A percentile compares a stretch with the other conserved stretches of the same genome.
These are phyloP conservation scores for Axis porcinus DNA, from an alignment of 2,113 vertebrate species.

Conservation along the genomic window DNA sequence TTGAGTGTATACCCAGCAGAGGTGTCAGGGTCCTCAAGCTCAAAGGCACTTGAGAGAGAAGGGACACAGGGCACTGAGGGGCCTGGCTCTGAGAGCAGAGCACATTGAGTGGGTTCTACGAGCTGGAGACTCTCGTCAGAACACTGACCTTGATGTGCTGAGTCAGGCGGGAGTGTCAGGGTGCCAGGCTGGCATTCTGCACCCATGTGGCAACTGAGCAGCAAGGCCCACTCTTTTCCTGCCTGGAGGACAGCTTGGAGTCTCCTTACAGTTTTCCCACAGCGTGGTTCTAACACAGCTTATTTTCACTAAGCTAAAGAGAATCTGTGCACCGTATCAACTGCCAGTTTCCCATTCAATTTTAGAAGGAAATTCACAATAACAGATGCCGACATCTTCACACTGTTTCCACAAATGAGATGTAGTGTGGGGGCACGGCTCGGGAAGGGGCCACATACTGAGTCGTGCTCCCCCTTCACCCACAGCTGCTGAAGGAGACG, in stretches of 20 bases:
- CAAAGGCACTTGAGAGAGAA: background rate
- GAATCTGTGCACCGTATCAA: background rate
- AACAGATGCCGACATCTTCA: background rate
- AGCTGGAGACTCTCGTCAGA: background rate
- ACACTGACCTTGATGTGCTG: background rate
- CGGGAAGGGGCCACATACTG: background rate
- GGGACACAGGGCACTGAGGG: rapidly evolving
- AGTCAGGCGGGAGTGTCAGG: rapidly evolving
- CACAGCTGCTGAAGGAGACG: background rate
- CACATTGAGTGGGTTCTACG: background rate
- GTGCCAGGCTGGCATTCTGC: background rate
- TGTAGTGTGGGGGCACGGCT: background rate
- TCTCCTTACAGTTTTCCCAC: background rate
- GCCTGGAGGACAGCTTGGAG: background rate
- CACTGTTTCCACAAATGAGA: background rate
- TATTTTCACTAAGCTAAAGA: background rate
- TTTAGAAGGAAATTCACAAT: background rate
- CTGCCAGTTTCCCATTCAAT: background rate
- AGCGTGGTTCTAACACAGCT: background rate
- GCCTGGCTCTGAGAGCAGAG: background rate
- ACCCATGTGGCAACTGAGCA: background rate
- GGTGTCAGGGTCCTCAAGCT: background rate
- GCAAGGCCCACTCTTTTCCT: no score
- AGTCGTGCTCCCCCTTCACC: background rate
- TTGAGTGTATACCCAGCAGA: rapidly evolving